Base-by-base conservation (phyloP, 2,797 vertebrate genomes). In the Eidolon dupreanum region DNA sequence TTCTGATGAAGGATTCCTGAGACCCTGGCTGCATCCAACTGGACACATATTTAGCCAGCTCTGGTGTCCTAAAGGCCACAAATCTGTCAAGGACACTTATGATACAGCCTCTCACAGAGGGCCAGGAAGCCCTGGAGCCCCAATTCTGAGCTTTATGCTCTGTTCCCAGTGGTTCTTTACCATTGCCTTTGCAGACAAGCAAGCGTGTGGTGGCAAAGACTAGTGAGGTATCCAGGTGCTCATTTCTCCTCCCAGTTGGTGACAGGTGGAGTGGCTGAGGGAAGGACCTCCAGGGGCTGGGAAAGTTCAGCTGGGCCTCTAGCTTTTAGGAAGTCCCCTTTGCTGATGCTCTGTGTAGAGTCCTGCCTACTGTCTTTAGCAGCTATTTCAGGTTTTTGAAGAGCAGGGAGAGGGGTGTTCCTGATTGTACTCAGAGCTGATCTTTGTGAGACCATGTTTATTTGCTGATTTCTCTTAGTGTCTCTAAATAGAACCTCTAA, bases 381-480 rank as follows among this genome's bases (percentile, higher is more conserved):
- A 43, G n/a, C 71, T 41, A 1, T 28, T 49, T 17, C 26, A 38
- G 74, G 24, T 19, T 71, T 88, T 70, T 95, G 8, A 11, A 46
- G 28, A 95, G 51, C 10, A 51, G 38, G 8, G 13, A 33, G 43
- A 1, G 38, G 68, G 51, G 2, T 53, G 6, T 38, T 94, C 36
- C 46, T 1, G 6, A 8, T 9, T 65, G 3, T 63, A n/a, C n/a
- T 22, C 9, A 33, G 36, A 59, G 49, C 33, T 91, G 57, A 51
- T 33, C 33, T 66, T 9, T n/a, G 53, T 82, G 73, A 87, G 19
- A 20, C 5, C 6, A 0, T 68, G 70, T 79, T 83, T 85, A 57
- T 91, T 73, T 92, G 86, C 36, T 88, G n/a, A 87, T 22, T 92
- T 96, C 95, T 97, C 94, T 97, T 97, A 88, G 31, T 83, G 94